Conservation (phyloP, 2,113 vertebrate species). For the Phrynocephalus versicolor region DNA sequence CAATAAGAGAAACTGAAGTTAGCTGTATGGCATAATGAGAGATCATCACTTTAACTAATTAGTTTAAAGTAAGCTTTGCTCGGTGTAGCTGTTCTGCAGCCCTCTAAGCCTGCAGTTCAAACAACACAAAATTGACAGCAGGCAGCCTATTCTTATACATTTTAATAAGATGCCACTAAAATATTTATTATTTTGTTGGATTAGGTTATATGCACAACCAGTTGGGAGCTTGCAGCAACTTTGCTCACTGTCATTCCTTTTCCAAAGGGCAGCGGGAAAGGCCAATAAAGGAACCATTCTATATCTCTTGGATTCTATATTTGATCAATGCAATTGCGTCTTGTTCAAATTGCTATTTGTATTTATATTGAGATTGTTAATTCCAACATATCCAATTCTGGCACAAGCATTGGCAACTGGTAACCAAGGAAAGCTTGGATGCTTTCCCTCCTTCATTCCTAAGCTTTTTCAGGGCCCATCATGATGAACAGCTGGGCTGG, state of each 20-base stretch:
- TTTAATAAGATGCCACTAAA: neutral
- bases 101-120: conserved; percentile 18
- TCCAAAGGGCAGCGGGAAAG: neutral
- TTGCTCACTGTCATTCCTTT: neutral
- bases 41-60: conserved; percentile 12
- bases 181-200: neutral
- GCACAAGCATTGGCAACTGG: neutral
- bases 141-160: neutral
- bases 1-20: conserved; percentile 28
- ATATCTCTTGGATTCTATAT: neutral
- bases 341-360: neutral
- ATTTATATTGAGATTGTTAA: neutral
- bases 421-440: neutral
- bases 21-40: neutral
- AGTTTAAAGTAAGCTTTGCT: neutral
- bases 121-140: neutral
- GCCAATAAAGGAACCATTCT: too few relatives aligned
- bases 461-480: neutral
- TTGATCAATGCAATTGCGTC: neutral
- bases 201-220: neutral
- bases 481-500: neutral
- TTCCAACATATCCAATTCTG: neutral
- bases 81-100: neutral
- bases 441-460: neutral
- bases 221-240: neutral